A percentile compares a stretch with the other conserved stretches of the same genome.
phyloP scores from a whole-genome alignment of 2,888 invertebrate genomes.

The Malthinus flaveolus region DNA sequence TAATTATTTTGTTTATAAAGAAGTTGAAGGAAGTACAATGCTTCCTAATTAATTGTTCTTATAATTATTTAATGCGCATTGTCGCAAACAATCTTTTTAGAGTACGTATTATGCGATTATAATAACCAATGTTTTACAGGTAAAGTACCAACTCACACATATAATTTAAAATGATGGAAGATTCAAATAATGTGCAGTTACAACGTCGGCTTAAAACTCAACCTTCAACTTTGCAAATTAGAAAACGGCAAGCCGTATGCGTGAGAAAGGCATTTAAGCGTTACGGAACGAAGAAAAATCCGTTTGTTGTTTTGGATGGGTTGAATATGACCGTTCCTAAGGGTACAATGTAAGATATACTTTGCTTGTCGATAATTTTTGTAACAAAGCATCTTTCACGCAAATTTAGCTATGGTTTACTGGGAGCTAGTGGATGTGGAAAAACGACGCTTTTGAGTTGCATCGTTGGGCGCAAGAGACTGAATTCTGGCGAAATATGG shows the following conservation, averaged over 20 bases:
- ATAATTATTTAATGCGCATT: too few species aligned
- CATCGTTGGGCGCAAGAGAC: constrained; percentile 83
- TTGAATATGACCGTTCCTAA: constrained; percentile 92
- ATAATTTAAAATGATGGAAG: neutral
- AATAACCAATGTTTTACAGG: too few species aligned
- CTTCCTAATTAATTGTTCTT: too few species aligned
- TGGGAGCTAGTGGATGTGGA: constrained; percentile 96
- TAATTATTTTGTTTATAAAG: too few species aligned
- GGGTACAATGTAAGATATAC: constrained; percentile 58
- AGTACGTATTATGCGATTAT: too few species aligned
- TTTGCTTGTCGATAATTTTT: neutral
- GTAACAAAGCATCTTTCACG: neutral
- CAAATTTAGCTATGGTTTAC: constrained; percentile 78
- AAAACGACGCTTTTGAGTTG: constrained; percentile 93
- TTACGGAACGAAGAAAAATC: constrained; percentile 79
- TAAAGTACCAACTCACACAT: too few species aligned
- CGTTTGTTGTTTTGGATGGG: constrained; percentile 81
- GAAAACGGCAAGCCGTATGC: constrained; percentile 81
- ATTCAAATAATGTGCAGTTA: constrained; percentile 8
- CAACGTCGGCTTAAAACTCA: constrained; percentile 11
- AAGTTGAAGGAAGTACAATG: too few species aligned
- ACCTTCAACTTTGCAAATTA: constrained; percentile 45
- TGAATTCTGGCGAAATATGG: constrained; percentile 86
- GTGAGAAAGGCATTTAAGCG: constrained; percentile 82
- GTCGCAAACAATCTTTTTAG: too few species aligned